phyloP scores from a whole-genome alignment of 2,797 vertebrate genomes.

The Artibeus lituratus region DNA sequence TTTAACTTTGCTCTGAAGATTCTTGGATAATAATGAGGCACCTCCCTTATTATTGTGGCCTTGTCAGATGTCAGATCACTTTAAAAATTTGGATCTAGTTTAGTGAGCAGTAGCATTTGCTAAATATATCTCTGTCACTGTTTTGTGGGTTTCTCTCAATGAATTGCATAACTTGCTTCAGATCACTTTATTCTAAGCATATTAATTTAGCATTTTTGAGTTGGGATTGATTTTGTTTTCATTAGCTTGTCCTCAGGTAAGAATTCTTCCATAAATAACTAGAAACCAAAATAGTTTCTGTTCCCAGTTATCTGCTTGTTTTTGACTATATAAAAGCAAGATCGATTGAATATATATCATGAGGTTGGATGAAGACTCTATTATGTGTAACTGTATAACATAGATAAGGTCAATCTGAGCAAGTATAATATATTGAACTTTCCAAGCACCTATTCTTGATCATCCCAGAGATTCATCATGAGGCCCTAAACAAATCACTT shows the following conservation, averaged over 20 bases:
- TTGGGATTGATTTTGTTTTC: constrained; percentile 42
- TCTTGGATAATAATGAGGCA: constrained; percentile 25
- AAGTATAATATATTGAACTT: constrained; percentile 26
- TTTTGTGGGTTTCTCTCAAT: constrained; percentile 32
- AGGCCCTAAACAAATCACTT: constrained; percentile 37
- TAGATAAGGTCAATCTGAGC: neutral
- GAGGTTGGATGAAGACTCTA: neutral
- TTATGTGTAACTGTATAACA: neutral
- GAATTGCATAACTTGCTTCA: constrained; percentile 17
- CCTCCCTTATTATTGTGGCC: neutral
- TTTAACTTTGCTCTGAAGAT: constrained; percentile 47
- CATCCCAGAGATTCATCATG: constrained; percentile 24
- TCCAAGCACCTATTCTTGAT: constrained; percentile 27
- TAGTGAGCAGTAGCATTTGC: neutral
- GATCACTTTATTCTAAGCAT: constrained; percentile 12
- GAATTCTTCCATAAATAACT: neutral
- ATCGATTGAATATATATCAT: neutral
- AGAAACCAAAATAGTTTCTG: constrained; percentile 7
- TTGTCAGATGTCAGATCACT: constrained; percentile 36
- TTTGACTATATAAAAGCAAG: constrained; percentile 5
- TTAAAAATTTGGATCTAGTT: constrained; percentile 12
- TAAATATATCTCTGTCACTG: neutral
- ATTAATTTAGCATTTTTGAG: constrained; percentile 44
- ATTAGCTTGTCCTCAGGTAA: constrained; percentile 20
- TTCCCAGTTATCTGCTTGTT: neutral